These are phyloP conservation scores for Parambassis ranga DNA, from an alignment of 2,797 vertebrate species.

Conservation along the genomic window DNA sequence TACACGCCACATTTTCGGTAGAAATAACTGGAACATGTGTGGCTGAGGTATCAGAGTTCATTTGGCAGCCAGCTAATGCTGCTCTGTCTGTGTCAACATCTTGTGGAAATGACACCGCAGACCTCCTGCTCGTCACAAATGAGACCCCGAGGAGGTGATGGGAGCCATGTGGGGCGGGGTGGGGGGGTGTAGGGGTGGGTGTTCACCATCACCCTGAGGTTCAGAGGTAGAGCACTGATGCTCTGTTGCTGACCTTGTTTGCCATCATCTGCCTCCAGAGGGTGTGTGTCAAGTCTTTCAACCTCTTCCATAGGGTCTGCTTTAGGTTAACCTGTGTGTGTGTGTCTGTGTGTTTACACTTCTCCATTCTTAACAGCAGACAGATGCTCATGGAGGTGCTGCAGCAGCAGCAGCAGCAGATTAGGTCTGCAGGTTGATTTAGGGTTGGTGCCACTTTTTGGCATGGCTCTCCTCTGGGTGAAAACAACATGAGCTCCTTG, in stretches of 20 bases:
- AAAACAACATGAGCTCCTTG: slow-evolving; percentile 38
- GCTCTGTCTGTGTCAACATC: slow-evolving; percentile 33
- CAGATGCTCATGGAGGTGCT: slow-evolving; percentile 4
- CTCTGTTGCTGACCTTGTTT: slow-evolving; percentile 39
- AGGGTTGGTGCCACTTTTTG: slow-evolving; percentile 39
- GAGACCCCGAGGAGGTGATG: slow-evolving; percentile 48
- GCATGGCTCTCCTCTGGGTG: neutral
- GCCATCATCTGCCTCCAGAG: slow-evolving; percentile 22
- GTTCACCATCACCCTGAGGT: slow-evolving; percentile 33
- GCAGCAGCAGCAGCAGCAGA: slow-evolving; percentile 14
- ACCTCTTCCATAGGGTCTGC: slow-evolving; percentile 19
- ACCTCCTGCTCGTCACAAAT: slow-evolving; percentile 63
- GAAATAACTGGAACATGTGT: slow-evolving; percentile 1
- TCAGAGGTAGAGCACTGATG: slow-evolving; percentile 45
- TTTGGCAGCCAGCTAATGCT: slow-evolving; percentile 21
- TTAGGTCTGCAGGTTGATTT: slow-evolving; percentile 13
- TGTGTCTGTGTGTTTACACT: neutral
- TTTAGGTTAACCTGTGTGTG: slow-evolving; percentile 10
- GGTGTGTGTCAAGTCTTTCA: slow-evolving; percentile 39
- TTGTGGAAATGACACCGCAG: slow-evolving; percentile 37
- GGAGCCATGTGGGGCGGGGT: slow-evolving; percentile 3
- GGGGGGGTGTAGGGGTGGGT: no score
- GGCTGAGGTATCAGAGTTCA: slow-evolving; percentile 27
- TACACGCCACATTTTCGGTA: slow-evolving; percentile 1
- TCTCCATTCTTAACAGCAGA: slow-evolving; percentile 2